Evolutionary conservation across 2,797 vertebrate species (phyloP), one percentile per base, ranked within the genome.

Genomic region (Netta rufina): DNA sequence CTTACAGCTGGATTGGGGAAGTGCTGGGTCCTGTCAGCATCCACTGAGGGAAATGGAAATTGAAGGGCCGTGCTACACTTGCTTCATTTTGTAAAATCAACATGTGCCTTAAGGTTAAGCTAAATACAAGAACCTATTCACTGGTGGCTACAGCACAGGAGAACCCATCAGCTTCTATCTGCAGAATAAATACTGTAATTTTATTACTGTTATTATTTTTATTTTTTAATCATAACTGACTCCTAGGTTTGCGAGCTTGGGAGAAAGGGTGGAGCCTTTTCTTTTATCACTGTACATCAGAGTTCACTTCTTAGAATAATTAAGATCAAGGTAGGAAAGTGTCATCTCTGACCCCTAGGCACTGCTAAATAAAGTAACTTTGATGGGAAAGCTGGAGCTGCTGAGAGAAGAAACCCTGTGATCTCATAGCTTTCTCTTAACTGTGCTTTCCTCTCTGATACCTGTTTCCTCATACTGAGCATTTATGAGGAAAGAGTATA

Each of bases 11-110:
- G 51, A 41, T 65, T 49, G 80, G 85, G 87, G n/a, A 66, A 90
- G 82, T 51, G 79, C 83, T 89, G 38, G 43, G 51, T 94, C 28
- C 80, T 79, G 57, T 94, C 84, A 93, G 66, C 57, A 78, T 80
- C 62, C 51, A 38, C 41, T 22, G 32, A 84, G 73, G 80, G 79
- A 87, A 94, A 94, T 96, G 60, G 76, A 77, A 93, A 66, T 39
- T 84, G 91, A 95, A 94, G 27, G 84, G 71, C 73, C 73, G 73
- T 87, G 76, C 80, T 47, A 73, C 54, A 47, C 58, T 92, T 92
- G 93, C 94, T 95, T 89, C 39, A 11, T 93, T 96, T 92, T 89
- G 87, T 90, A 93, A 95, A 94, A 92, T 94, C 82, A 96, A 72
- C 94, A 83, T 89, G 53, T 92, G 86, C 88, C 90, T 96, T 88